Conservation (phyloP, 2,888 invertebrate genomes). For the Pinctada fucata region DNA sequence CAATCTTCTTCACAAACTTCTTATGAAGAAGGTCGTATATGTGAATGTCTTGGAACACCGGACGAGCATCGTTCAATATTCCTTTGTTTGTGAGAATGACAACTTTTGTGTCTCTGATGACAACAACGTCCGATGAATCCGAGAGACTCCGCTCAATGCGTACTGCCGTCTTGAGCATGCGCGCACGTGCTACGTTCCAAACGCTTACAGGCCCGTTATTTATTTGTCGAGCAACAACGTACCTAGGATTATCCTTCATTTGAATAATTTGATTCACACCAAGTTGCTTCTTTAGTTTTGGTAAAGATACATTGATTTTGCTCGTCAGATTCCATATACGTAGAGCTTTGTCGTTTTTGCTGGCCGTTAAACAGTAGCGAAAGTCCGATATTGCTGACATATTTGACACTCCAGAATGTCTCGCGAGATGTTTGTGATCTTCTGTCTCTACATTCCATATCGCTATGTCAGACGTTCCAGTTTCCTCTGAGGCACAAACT, state of each 20-base stretch:
- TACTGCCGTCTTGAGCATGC: constrained; percentile 65
- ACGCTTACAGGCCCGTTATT: constrained; percentile 72
- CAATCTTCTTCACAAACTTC: constrained; percentile 67
- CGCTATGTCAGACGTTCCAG: constrained; percentile 69
- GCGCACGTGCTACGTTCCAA: constrained; percentile 72
- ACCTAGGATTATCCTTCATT: constrained; percentile 68
- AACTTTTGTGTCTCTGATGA: constrained; percentile 67
- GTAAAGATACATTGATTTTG: constrained; percentile 67
- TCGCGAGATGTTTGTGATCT: constrained; percentile 75
- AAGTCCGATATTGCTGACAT: constrained; percentile 71
- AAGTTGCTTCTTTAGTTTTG: constrained; percentile 64
- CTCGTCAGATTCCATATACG: constrained; percentile 72
- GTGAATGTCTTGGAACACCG: constrained; percentile 70
- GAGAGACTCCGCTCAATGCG: constrained; percentile 69
- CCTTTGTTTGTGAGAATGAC: constrained; percentile 72
- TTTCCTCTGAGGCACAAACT: constrained; percentile 63
- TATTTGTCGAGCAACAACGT: constrained; percentile 69
- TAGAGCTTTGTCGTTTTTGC: constrained; percentile 65
- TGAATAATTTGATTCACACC: constrained; percentile 68
- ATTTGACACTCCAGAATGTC: constrained; percentile 65
- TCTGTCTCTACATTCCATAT: constrained; percentile 76
- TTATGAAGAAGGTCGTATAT: constrained; percentile 70
- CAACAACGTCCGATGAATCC: constrained; percentile 68
- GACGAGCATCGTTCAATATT: constrained; percentile 59
- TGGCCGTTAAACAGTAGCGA: constrained; percentile 69